Evolutionary conservation across 1,140 invertebrate species (phyloP), one percentile per base, ranked within the genome.

Genomic region (Melipona quadrifasciata): DNA sequence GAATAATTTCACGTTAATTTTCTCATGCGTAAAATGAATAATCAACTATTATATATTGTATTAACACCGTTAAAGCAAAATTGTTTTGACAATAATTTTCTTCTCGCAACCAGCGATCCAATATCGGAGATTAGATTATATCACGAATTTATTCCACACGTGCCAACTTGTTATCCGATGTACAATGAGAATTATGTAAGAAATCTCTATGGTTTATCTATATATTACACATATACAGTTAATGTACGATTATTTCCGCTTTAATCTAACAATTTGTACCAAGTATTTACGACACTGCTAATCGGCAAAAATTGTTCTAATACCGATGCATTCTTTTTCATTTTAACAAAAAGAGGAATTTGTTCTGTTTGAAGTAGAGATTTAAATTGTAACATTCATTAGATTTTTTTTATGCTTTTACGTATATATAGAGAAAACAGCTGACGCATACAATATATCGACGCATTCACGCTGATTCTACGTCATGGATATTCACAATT

Each of bases 401-500:
- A 12, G 19, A 65, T 75, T 72, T 80, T 75, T 80, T 80, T 24
- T n/a, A 21, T n/a, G 6, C 21, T 4, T 55, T 57, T 21, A 67
- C 12, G 19, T 19, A 34, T 34, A 72, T 19, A 34, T 34, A 72
- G 67, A 39, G 53, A 16, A 77, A 82, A 75, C 81, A 82, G 81
- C 74, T 82, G 81, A 82, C 21, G 16, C n/a, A 27, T 73, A 67
- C 8, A 10, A 61, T 27, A 24, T 24, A 64, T 64, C 47, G 34
- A 58, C 53, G 61, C 16, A 27, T 65, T 39, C 31, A 27, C 31
- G 31, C 8, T 55, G 5, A 5, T 39, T 58, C 11, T 80, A 82
- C 80, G 73, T 57, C 73, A 82, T 51, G 58, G 47, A 55, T 65
- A 39, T 74, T 75, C 74, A n/a, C 16, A 65, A 72, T 82, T 82